Evolutionary conservation across 2,888 invertebrate genomes (phyloP), one percentile per base, ranked within the genome.

Genomic region (Dryomyza anilis): DNA sequence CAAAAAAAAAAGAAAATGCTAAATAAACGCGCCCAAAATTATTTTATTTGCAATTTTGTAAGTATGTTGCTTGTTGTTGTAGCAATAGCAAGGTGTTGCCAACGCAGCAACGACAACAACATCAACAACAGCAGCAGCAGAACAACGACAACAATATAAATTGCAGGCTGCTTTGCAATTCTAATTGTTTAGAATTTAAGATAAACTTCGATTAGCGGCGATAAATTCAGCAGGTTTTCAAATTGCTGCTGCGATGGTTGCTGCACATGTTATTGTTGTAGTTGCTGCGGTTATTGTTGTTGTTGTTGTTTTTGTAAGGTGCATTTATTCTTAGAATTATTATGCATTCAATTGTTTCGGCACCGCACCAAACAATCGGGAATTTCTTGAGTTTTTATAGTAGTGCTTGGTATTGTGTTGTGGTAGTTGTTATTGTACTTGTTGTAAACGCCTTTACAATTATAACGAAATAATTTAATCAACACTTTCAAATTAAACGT

Each of bases 131-230:
- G n/a, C n/a, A n/a, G n/a, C n/a, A n/a, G n/a, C n/a, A n/a, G n/a
- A n/a, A n/a, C n/a, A n/a, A n/a, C n/a, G n/a, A n/a, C n/a, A n/a
- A n/a, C n/a, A n/a, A n/a, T n/a, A n/a, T n/a, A n/a, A n/a, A n/a
- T n/a, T n/a, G n/a, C n/a, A n/a, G n/a, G 27, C 61, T 64, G 55
- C 50, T 68, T 66, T 66, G 68, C 66, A 68, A 66, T 66, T 68
- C 61, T 68, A 68, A 68, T 68, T 66, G 66, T 48, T 66, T 48
- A 30, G 48, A 48, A 60, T 60, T 46, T 46, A 58, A 58, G 45
- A 58, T 58, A 46, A 58, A 21, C 45, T 30, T 19, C 27, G 58
- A 46, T 46, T 30, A 46, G 30, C 29, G 16, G n/a, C n/a, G 45
- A 57, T 58, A 46, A 58, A 58, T 29, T 16, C 21, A 46, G 46